These are phyloP conservation scores for Scaptomyza polygonia DNA, from an alignment of 2,888 invertebrate genomes.

Conservation along the genomic window DNA sequence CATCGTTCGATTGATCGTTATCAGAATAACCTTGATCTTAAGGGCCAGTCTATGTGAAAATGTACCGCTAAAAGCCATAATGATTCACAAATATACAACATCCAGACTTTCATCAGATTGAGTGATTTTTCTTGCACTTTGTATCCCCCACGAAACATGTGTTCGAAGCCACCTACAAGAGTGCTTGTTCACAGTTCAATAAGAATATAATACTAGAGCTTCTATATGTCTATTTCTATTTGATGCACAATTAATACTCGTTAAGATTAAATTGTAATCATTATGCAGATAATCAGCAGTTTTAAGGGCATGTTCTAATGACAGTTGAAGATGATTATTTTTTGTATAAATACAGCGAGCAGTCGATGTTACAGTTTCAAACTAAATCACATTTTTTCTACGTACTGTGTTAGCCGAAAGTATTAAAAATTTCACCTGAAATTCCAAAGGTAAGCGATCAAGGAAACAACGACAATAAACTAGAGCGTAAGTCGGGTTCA, in stretches of 20 bases:
- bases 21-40: neutral
- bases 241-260: neutral
- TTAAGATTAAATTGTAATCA: slow-evolving; percentile 8
- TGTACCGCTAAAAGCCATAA: neutral
- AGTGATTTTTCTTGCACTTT: slow-evolving; percentile 15
- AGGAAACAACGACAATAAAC: neutral
- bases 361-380: slow-evolving; percentile 13
- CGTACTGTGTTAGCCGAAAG: neutral
- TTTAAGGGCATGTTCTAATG: neutral
- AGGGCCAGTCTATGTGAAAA: neutral
- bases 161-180: neutral
- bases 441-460: neutral
- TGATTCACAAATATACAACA: slow-evolving; percentile 26
- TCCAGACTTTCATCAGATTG: neutral
- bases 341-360: slow-evolving; percentile 23
- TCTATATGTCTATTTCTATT: neutral
- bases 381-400: neutral
- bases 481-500: neutral
- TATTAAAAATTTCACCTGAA: neutral
- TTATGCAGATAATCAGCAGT: neutral
- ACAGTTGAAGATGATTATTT: neutral
- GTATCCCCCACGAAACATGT: slow-evolving; percentile 15
- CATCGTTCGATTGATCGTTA: slow-evolving; percentile 1
- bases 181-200: slow-evolving; percentile 25
- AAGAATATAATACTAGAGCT: neutral